A percentile compares a stretch with the other conserved stretches of the same genome.
Evolutionary conservation across 2,113 vertebrate genomes (phyloP).

Genomic region (Odontesthes bonariensis): DNA sequence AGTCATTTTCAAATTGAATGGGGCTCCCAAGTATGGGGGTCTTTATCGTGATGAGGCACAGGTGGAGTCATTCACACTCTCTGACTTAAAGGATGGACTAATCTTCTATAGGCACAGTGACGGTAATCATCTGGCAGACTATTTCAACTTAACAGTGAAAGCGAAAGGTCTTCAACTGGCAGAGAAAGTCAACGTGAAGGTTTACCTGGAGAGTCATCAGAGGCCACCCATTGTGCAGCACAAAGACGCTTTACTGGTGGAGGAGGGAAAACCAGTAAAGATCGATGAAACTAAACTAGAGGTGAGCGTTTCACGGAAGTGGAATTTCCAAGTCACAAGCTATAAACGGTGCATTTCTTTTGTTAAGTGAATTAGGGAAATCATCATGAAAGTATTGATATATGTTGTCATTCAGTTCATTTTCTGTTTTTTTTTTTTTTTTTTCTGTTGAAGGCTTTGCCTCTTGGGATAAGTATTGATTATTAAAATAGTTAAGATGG

Average conservation of each 20-base stretch:
- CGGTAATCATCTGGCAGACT: slow-evolving; percentile 82
- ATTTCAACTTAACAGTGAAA: slow-evolving; percentile 84
- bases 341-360: too few species aligned
- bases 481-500: too few species aligned
- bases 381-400: neutral
- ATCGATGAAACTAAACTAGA: slow-evolving; percentile 86
- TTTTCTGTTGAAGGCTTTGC: neutral
- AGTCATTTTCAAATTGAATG: slow-evolving; percentile 78
- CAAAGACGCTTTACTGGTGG: slow-evolving; percentile 84
- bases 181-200: slow-evolving; percentile 77
- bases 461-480: too few species aligned
- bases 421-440: neutral
- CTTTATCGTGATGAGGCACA: slow-evolving; percentile 76
- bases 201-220: slow-evolving; percentile 88
- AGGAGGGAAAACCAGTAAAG: slow-evolving; percentile 90
- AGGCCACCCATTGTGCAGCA: slow-evolving; percentile 79
- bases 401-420: neutral
- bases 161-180: slow-evolving; percentile 77
- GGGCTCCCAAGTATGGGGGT: slow-evolving; percentile 82
- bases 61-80: slow-evolving; percentile 83
- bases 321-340: too few species aligned
- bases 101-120: slow-evolving; percentile 86
- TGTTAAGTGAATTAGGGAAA: too few species aligned
- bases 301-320: slow-evolving; percentile 70
- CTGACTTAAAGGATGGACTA: slow-evolving; percentile 81